A percentile compares a stretch with the other conserved stretches of the same genome.
Conservation (phyloP, 1,140 invertebrate genomes). For the Psix sp. region DNA sequence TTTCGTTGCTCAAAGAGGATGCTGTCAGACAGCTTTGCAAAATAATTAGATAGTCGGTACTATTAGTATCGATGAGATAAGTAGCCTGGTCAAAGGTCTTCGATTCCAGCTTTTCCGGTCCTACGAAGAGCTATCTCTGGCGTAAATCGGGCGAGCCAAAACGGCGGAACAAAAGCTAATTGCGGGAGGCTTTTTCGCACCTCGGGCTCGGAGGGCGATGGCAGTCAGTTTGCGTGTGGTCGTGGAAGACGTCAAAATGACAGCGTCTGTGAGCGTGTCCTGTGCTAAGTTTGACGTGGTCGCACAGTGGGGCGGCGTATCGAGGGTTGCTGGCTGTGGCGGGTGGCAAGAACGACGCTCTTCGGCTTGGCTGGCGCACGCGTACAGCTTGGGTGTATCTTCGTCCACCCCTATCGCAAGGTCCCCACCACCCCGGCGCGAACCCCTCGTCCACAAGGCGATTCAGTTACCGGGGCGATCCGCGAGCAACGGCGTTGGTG, state of each 20-base stretch:
- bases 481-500: slow-evolving; percentile 69
- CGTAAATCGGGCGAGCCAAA: too few relatives aligned
- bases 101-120: too few relatives aligned
- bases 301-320: slow-evolving; percentile 8
- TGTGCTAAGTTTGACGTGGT: slow-evolving; percentile 52
- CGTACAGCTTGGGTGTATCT: slow-evolving; percentile 71
- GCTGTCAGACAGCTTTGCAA: neutral
- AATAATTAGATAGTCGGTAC: slow-evolving; percentile 19
- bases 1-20: too few relatives aligned
- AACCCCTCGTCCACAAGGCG: slow-evolving; percentile 65
- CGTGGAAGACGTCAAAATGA: slow-evolving; percentile 20
- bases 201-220: neutral
- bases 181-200: neutral
- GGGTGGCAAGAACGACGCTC: slow-evolving; percentile 35
- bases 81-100: too few relatives aligned
- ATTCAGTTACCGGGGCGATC: slow-evolving; percentile 74
- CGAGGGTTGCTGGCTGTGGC: slow-evolving; percentile 47
- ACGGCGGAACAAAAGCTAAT: neutral
- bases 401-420: slow-evolving; percentile 52
- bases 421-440: slow-evolving; percentile 55
- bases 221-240: neutral
- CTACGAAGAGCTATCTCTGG: too few relatives aligned
- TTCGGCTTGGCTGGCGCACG: slow-evolving; percentile 56
- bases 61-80: slow-evolving; percentile 6
- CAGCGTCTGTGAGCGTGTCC: slow-evolving; percentile 44